Evolutionary conservation across 2,113 vertebrate genomes (phyloP).

Genomic region (Larimichthys polyactis): DNA sequence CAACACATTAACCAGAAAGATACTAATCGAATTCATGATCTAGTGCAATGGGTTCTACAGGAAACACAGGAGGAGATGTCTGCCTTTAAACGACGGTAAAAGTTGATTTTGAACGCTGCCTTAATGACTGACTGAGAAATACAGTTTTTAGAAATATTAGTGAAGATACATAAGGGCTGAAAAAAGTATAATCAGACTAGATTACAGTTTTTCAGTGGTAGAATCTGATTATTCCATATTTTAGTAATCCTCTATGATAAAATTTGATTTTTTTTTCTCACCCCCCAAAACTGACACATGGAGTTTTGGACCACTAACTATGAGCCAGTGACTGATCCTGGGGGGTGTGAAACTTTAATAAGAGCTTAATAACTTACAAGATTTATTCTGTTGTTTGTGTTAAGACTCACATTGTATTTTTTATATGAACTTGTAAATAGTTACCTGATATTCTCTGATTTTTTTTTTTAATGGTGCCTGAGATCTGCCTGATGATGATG

Average conservation of each 20-base stretch:
- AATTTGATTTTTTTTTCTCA: neutral
- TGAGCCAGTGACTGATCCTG: neutral
- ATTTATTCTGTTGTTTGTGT: slow-evolving; percentile 35
- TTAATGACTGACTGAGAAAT: too few species aligned
- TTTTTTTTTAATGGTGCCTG: slow-evolving; percentile 33
- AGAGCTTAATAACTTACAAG: slow-evolving; percentile 1
- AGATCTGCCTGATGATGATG: slow-evolving; percentile 3
- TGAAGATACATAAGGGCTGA: neutral
- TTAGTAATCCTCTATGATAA: neutral
- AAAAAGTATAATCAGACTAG: neutral
- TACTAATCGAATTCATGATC: too few species aligned
- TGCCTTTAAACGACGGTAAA: too few species aligned
- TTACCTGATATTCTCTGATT: slow-evolving; percentile 20
- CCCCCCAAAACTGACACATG: neutral
- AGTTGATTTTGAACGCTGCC: too few species aligned
- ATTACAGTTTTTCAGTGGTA: neutral
- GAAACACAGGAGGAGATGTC: too few species aligned
- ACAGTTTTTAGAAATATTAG: neutral
- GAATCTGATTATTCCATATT: slow-evolving; percentile 15
- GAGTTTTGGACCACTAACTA: neutral
- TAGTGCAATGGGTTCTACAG: too few species aligned
- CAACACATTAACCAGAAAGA: too few species aligned
- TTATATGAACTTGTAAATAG: slow-evolving; percentile 74
- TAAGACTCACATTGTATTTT: slow-evolving; percentile 43
- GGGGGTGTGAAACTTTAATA: neutral